Base-by-base conservation (phyloP, 1,140 invertebrate species). In the Colletes latitarsis region DNA sequence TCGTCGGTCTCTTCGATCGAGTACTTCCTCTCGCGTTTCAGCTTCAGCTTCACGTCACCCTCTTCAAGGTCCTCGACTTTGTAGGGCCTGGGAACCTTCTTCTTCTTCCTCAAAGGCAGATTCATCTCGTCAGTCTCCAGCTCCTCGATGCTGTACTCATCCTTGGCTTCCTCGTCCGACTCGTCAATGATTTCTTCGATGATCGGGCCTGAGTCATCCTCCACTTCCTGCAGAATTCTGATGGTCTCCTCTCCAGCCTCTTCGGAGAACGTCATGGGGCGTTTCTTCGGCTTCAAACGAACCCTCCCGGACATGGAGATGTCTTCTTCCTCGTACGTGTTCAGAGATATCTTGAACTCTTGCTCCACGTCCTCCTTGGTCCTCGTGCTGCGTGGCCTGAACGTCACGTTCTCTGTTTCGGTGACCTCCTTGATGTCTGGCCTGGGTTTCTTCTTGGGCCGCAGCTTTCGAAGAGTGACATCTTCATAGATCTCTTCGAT, bases 321-420 rank as follows among this genome's bases (percentile, higher is more conserved):
- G 92, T 97, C 96, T 94, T 97, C 97, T 93, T 97, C 97, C 64
- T 96, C 96, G 91, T 97, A 97, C 0, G 96, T 96, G 92, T 97
- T 96, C 64, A 97, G 92, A 43, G 96, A 96, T 83, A 97, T 97
- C 90, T 96, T 97, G 89, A 97, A 97, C 92, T 97, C 96, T 93
- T 97, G 96, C 90, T 97, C 96, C 9, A 97, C 96, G 88, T 97
- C 96, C 93, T 97, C 96, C 92, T 97, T 96, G 4, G 95, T 96
- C 92, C 96, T 96, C 6, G 95, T 96, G 6, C 89, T 92, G 90
- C 95, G 95, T 14, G 96, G 96, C 85, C 95, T 95, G 91, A 97
- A 97, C 19, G 95, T 97, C 4, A 97, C 96, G 84, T 94, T 95
- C 93, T 97, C 96, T 1, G 95, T 94, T 91, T 96, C 96, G 1